Evolutionary conservation across 2,888 invertebrate species (phyloP), one percentile per base, ranked within the genome.

Genomic region (Acanthosepion lycidas): DNA sequence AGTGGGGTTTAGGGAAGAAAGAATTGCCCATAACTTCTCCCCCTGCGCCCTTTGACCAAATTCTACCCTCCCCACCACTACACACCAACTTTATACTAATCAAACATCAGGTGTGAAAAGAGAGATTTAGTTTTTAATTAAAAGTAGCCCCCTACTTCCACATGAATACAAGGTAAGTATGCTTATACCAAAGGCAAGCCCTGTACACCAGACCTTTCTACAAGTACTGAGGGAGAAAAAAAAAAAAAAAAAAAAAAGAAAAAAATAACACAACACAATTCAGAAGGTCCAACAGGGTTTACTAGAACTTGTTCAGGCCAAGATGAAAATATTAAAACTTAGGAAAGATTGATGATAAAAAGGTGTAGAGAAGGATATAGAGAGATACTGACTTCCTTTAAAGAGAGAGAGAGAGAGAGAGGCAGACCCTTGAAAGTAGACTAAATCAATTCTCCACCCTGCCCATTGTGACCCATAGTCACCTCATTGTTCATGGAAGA

Each of bases 31-130:
- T 78, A 15, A n/a, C 78, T 3, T n/a, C 12, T n/a, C 78, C 78
- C n/a, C 15, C 78, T 26, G 20, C 23, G 23, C 23, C 59, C 8
- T 15, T n/a, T 78, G n/a, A 4, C 78, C 78, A 78, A 78, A 78
- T 78, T n/a, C 78, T n/a, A 78, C 59, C 26, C 59, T 18, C 20
- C 23, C 2, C 20, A 0, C 15, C 55, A 20, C 55, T 6, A 59
- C 59, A 59, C 59, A 78, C n/a, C 78, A 78, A 18, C 78, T 15
- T 78, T 78, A 78, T 78, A 78, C 78, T 78, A 33, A 78, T 78
- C 78, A 78, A 78, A 78, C n/a, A 78, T 78, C 78, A 78, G 78
- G 78, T 78, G 78, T 78, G 78, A 78, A 78, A n/a, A 78, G n/a
- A n/a, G 78, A 78, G n/a, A 64, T 15, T n/a, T 78, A 15, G n/a